Base-by-base conservation (phyloP, 2,113 vertebrate genomes). In the Oryzias celebensis region DNA sequence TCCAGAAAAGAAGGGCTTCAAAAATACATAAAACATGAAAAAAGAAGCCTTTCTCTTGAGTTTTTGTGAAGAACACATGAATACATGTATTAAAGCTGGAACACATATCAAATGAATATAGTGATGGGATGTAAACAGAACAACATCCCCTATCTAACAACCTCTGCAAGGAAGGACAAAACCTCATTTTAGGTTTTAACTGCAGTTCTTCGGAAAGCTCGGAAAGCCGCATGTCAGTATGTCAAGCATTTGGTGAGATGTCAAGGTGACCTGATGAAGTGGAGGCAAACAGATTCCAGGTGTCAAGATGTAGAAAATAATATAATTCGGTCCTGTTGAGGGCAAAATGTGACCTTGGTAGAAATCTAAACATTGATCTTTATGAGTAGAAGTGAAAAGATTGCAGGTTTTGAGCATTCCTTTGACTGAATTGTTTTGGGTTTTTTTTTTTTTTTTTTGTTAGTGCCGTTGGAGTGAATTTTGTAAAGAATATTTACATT, bases 231-330 rank as follows among this genome's bases (percentile, higher is more conserved):
- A 60, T 65, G 65, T 80, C 71, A 78, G 77, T 72, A 61, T 31
- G 57, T 62, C 28, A 56, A 15, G 47, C 16, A 31, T 62, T 62
- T 81, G 55, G 52, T 56, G 49, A 26, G 16, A 58, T 46, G 65
- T 82, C 77, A 79, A 77, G 78, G 73, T 79, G 75, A 85, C 65
- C 50, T 26, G 36, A 23, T 53, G 47, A 57, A 73, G 71, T 58
- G n/a, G 24, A 73, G 52, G 20, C 62, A 46, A 13, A 50, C 13
- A 51, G 4, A 55, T 50, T 23, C 17, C 46, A 28, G 15, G 4
- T 26, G 16, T 16, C 26, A 26, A 50, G 23, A 65, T 18, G 26
- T 43, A 60, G 7, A 51, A 62, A 66, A 54, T 18, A 28, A 16
- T 10, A 17, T 23, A 43, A 58, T 71, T 3, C 5, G 28, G 61